phyloP scores from a whole-genome alignment of 2,797 vertebrate species.

The Sebastiscus tertius region DNA sequence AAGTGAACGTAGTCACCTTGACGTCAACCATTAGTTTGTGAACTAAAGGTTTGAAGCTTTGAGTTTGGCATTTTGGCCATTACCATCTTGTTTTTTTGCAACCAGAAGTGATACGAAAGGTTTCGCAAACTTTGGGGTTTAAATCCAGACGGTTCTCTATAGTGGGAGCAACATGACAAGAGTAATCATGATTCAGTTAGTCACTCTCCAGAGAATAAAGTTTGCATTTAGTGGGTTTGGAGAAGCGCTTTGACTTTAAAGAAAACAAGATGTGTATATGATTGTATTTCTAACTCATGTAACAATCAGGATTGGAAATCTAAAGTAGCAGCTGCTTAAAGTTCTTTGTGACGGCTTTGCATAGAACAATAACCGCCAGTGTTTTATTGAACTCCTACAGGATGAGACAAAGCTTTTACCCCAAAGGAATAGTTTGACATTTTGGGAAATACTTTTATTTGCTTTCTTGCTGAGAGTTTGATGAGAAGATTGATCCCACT shows the following conservation, averaged over 20 bases:
- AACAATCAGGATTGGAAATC: neutral
- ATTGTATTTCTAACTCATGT: conserved; percentile 12
- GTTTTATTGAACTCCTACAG: neutral
- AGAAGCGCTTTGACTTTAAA: conserved; percentile 11
- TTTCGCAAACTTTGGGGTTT: conserved; percentile 10
- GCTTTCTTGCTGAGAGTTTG: neutral
- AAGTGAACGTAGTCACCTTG: too few relatives aligned
- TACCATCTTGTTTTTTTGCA: too few relatives aligned
- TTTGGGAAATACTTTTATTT: neutral
- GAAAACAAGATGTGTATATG: neutral
- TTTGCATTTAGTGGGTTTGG: conserved; percentile 26
- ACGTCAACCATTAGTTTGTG: too few relatives aligned
- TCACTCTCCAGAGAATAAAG: conserved; percentile 15
- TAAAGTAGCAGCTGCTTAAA: neutral
- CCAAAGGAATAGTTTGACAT: neutral
- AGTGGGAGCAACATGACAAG: conserved; percentile 34
- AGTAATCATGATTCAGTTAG: conserved; percentile 18
- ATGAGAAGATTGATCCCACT: neutral
- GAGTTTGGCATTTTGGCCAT: too few relatives aligned
- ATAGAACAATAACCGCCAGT: neutral
- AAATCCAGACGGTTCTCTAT: conserved; percentile 5
- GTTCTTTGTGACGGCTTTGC: neutral
- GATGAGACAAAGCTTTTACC: neutral
- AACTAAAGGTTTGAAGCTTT: too few relatives aligned
- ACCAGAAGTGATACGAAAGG: too few relatives aligned